These are phyloP conservation scores for Dryas iulia DNA, from an alignment of 1,140 invertebrate genomes.

Conservation along the genomic window DNA sequence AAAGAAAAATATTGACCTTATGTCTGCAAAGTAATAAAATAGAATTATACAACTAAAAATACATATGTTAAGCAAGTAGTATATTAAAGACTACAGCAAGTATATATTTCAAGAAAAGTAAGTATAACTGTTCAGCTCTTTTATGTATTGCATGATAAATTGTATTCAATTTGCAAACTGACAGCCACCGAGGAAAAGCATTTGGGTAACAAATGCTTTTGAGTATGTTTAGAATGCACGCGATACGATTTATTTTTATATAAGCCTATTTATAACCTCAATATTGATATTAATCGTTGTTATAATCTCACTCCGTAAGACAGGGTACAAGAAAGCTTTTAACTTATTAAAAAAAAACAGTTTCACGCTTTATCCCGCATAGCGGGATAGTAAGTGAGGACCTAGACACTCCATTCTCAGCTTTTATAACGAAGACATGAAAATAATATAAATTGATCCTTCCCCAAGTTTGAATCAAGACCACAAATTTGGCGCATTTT, in stretches of 20 bases:
- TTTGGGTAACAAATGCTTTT: constrained; percentile 69
- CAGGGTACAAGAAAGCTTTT: background rate
- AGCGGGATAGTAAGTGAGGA: no score
- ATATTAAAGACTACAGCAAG: background rate
- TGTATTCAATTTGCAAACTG: constrained; percentile 70
- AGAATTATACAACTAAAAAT: background rate
- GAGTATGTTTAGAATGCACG: constrained; percentile 64
- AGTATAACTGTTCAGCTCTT: constrained; percentile 48
- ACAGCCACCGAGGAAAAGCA: constrained; percentile 66
- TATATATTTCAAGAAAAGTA: constrained; percentile 35
- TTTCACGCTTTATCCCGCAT: no score
- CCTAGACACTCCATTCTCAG: no score
- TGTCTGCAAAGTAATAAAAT: background rate
- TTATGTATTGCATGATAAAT: constrained; percentile 70
- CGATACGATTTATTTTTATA: constrained; percentile 38
- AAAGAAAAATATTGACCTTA: no score
- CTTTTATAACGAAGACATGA: no score
- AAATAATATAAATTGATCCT: no score
- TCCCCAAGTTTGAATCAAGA: no score
- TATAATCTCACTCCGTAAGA: background rate
- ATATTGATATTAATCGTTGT: constrained; percentile 22
- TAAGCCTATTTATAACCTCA: constrained; percentile 16
- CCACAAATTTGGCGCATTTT: no score
- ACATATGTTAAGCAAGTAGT: background rate
- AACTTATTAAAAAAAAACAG: background rate